Percentiles rank a stretch among this genome's conserved stretches.
Conservation (phyloP, 2,113 vertebrate genomes). For the Condylura cristata region DNA sequence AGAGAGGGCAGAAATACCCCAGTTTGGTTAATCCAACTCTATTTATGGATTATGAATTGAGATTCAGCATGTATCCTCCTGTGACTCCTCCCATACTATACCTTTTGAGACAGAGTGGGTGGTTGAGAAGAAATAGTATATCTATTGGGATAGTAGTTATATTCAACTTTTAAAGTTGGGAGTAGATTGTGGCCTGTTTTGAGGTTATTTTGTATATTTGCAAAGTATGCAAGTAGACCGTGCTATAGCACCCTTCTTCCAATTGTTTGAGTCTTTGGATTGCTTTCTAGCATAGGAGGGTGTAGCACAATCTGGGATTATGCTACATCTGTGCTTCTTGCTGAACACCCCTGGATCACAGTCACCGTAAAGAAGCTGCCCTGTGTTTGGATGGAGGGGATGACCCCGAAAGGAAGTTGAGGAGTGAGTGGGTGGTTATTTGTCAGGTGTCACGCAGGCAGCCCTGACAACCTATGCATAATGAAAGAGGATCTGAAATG, state of each 20-base stretch:
- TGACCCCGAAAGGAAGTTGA: neutral
- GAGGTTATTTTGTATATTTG: no score
- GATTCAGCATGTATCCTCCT: neutral
- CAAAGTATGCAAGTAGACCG: neutral
- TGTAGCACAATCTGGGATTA: neutral
- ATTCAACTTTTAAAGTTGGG: neutral
- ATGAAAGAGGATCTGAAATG: conserved; percentile 70
- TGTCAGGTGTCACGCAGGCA: neutral
- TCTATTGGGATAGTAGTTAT: neutral
- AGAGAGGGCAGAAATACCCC: neutral
- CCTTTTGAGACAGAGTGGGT: neutral
- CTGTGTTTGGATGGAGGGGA: neutral
- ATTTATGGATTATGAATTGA: neutral
- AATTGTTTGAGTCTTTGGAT: neutral
- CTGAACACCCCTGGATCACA: rapidly evolving
- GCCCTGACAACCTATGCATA: neutral
- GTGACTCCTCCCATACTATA: no score
- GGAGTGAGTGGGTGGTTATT: neutral
- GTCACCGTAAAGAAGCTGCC: neutral
- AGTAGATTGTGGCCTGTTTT: neutral
- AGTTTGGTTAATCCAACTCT: neutral
- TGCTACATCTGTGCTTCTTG: neutral
- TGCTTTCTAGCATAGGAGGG: neutral
- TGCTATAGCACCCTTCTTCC: neutral
- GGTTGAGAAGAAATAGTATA: neutral